phyloP scores from a whole-genome alignment of 2,113 vertebrate genomes.

The Macaca nemestrina region DNA sequence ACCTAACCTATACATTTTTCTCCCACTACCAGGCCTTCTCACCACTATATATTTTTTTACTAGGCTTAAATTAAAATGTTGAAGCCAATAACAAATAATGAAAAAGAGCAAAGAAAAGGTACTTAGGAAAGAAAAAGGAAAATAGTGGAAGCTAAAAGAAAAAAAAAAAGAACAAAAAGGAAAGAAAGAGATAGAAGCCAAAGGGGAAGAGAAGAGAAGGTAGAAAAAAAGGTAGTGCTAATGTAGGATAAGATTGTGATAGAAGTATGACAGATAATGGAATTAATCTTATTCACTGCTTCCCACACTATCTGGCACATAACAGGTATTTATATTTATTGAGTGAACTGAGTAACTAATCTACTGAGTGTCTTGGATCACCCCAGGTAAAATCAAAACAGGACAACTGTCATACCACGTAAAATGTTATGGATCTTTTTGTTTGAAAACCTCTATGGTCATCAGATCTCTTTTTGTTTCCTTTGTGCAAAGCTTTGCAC shows the following conservation, averaged over 20 bases:
- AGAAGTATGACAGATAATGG: background rate
- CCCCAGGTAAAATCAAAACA: background rate
- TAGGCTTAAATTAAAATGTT: conserved; percentile 1
- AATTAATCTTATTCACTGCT: background rate
- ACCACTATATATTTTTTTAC: background rate
- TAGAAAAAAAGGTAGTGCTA: background rate
- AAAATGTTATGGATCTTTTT: background rate
- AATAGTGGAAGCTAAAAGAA: background rate
- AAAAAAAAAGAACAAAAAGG: background rate
- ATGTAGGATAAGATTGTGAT: background rate
- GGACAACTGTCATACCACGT: background rate
- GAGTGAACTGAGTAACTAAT: background rate
- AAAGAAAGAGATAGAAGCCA: background rate
- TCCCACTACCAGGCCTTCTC: background rate
- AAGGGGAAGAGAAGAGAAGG: background rate
- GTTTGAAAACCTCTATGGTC: background rate
- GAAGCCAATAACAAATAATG: background rate
- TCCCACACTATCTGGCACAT: background rate
- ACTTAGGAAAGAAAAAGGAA: background rate
- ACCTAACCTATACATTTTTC: background rate
- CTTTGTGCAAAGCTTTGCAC: background rate
- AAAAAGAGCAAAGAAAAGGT: background rate
- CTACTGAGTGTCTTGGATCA: background rate
- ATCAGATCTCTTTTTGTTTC: background rate
- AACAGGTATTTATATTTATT: background rate